Evolutionary conservation across 2,888 invertebrate species (phyloP), one percentile per base, ranked within the genome.

Genomic region (Andrena marginata): DNA sequence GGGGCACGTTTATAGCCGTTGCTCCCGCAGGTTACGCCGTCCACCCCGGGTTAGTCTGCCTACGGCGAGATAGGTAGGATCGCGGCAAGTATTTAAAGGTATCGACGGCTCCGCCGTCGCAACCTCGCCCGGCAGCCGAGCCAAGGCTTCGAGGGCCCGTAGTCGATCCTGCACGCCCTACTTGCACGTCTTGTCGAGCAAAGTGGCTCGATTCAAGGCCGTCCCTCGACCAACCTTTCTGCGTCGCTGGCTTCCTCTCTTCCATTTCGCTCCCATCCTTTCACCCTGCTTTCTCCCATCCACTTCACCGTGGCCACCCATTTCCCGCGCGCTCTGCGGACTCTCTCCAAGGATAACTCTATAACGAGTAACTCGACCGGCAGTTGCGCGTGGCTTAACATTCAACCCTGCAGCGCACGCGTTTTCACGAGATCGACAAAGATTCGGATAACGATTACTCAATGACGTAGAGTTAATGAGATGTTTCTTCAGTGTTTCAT

Each of bases 131-230:
- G 42, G 13, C 70, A 29, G 23, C 33, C 67, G 49, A 77, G 74
- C 77, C 84, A 67, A 68, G 68, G 71, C 86, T 84, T 88, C 82
- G 88, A 80, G 69, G 56, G 75, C 78, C 51, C 75, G 35, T 74
- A 77, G 63, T 79, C 65, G 76, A 51, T 76, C 75, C 82, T 74
- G 81, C 79, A 84, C 77, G 88, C 80, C 80, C 87, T 77, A 88
- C 77, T 88, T 88, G 81, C 84, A 80, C 85, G 72, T 71, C 85
- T 76, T 23, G 56, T 63, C 83, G 80, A 80, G 76, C 74, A 71
- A 42, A 84, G 60, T 75, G 73, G 65, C 71, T 81, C 74, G 87
- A 85, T 87, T 87, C 86, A 87, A 86, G 86, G 87, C 83, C 85
- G 75, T 26, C 74, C 31, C 54, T 62, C 81, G 77, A 74, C 76